Evolutionary conservation across 1,140 invertebrate genomes (phyloP).

Genomic region (Panagrolaimus sp.): DNA sequence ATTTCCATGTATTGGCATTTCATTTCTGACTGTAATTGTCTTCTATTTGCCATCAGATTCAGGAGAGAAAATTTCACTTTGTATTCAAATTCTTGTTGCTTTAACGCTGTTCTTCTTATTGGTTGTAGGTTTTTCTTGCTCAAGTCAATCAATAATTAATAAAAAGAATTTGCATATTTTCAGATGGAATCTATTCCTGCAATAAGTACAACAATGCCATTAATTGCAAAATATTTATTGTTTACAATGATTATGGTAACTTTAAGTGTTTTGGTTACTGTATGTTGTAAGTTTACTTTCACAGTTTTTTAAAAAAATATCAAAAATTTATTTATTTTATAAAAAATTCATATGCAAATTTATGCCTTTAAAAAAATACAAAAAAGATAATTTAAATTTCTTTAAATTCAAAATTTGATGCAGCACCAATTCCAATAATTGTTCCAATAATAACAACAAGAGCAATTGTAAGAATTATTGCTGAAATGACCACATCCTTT

Average conservation of each 20-base stretch:
- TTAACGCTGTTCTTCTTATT: constrained; percentile 98
- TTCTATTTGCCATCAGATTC: constrained; percentile 95
- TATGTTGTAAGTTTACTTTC: constrained; percentile 65
- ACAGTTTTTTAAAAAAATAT: not conserved
- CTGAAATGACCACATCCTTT: too few species aligned
- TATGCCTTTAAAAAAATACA: too few species aligned
- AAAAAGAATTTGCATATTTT: constrained; percentile 85
- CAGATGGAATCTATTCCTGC: constrained; percentile 92
- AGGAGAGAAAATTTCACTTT: constrained; percentile 91
- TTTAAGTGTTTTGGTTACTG: constrained; percentile 92
- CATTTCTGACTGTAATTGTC: constrained; percentile 32
- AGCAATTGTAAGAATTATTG: too few species aligned
- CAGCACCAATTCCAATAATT: too few species aligned
- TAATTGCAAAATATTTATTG: constrained; percentile 89
- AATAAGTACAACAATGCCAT: constrained; percentile 88
- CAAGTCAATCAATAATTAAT: not conserved
- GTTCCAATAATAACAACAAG: too few species aligned
- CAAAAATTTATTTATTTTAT: constrained; percentile 54
- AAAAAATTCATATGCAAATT: too few species aligned
- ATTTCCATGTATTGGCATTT: constrained; percentile 75
- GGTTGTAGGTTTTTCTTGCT: constrained; percentile 64
- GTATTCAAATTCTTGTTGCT: constrained; percentile 94
- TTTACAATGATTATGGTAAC: constrained; percentile 99
- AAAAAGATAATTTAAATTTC: too few species aligned
- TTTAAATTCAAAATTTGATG: too few species aligned